Conservation (phyloP, 2,888 invertebrate species). For the Pollenia griseotomentosa region DNA sequence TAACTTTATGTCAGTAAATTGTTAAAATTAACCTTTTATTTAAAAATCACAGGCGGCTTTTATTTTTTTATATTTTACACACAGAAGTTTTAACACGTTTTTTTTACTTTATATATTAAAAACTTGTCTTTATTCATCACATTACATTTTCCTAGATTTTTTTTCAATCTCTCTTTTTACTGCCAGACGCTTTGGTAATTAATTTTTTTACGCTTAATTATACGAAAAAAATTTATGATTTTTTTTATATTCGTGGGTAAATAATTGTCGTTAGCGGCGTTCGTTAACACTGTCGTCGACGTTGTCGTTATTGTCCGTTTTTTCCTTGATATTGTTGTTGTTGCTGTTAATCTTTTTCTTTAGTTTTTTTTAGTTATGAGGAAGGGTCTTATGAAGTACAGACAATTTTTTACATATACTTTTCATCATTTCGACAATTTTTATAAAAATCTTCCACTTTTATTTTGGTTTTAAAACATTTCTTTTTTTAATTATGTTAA, state of each 20-base stretch:
- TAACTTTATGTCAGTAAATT: background rate
- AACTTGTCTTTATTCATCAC: constrained; percentile 1
- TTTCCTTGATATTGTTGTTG: constrained; percentile 60
- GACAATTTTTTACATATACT: constrained; percentile 68
- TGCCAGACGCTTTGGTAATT: constrained; percentile 35
- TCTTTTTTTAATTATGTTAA: constrained; percentile 16
- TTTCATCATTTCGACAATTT: background rate
- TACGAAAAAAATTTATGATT: constrained; percentile 52
- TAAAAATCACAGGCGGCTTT: constrained; percentile 19
- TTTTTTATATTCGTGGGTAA: constrained; percentile 66
- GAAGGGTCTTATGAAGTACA: constrained; percentile 80
- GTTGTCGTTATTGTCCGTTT: constrained; percentile 69
- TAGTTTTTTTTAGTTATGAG: constrained; percentile 42
- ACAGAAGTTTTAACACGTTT: background rate
- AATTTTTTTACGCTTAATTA: constrained; percentile 54
- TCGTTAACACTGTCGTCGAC: constrained; percentile 70
- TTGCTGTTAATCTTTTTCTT: constrained; percentile 62
- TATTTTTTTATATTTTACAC: constrained; percentile 2
- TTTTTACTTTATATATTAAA: background rate
- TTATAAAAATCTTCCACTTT: constrained; percentile 4
- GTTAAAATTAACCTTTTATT: background rate
- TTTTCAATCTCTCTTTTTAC: constrained; percentile 14
- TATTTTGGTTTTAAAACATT: background rate
- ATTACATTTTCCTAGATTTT: constrained; percentile 23
- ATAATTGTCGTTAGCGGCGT: constrained; percentile 72